Percentiles rank a stretch among this genome's conserved stretches.
Evolutionary conservation across 2,113 vertebrate species (phyloP).

Genomic region (Pipra filicauda): DNA sequence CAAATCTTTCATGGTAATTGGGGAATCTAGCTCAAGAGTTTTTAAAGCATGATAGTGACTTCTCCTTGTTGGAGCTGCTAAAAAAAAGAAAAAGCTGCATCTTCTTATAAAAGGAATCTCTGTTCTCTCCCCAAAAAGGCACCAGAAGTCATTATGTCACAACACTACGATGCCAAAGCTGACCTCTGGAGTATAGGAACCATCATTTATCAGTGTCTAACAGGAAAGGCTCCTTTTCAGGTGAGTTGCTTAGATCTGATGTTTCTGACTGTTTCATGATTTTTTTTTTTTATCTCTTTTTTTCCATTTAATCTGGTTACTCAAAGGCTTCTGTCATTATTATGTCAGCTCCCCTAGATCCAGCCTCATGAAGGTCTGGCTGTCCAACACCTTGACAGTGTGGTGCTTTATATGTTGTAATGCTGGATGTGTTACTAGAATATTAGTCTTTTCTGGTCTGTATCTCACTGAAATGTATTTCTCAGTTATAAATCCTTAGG

Average conservation of each 20-base stretch:
- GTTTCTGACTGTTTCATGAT: background rate
- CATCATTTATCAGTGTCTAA: constrained; percentile 94
- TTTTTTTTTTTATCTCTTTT: background rate
- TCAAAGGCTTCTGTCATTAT: background rate
- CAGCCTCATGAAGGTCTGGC: background rate
- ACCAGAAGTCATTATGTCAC: constrained; percentile 97
- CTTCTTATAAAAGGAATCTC: background rate
- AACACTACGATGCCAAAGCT: constrained; percentile 95
- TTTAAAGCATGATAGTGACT: background rate
- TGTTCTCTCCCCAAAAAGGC: constrained; percentile 73
- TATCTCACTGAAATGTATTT: background rate
- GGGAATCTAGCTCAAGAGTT: background rate
- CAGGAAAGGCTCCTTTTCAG: constrained; percentile 94
- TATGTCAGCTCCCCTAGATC: background rate
- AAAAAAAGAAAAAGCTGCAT: background rate
- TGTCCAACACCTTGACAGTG: background rate
- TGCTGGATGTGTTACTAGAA: background rate
- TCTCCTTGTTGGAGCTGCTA: background rate
- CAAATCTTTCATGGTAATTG: background rate
- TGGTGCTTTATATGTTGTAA: background rate
- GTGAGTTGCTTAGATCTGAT: constrained; percentile 66
- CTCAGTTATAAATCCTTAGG: background rate
- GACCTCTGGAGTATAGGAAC: constrained; percentile 98
- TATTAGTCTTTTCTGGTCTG: background rate
- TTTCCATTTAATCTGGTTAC: background rate